Conservation (phyloP, 2,888 invertebrate genomes). For the Nemotelus nigrinus region DNA sequence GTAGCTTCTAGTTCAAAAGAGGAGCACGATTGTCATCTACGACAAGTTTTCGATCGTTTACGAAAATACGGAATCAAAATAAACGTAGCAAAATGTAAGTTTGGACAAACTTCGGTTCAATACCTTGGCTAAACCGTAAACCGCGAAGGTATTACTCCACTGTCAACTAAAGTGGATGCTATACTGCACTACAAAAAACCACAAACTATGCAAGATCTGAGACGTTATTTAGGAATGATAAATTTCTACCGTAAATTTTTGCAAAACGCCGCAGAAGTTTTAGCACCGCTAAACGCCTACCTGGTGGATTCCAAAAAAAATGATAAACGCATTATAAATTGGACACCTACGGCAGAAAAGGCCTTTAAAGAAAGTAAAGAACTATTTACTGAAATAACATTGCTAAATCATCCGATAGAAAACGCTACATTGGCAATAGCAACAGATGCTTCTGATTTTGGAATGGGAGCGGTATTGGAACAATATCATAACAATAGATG, state of each 20-base stretch:
- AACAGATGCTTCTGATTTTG: too few species aligned
- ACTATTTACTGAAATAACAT: too few species aligned
- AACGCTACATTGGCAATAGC: too few species aligned
- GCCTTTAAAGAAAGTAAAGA: too few species aligned
- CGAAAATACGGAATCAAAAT: neutral
- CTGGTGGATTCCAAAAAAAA: neutral
- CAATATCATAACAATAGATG: too few species aligned
- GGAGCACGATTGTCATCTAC: neutral
- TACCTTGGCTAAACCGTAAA: neutral
- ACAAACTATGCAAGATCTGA: neutral
- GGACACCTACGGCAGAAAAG: too few species aligned
- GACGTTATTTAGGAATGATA: conserved; percentile 7
- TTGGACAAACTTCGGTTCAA: neutral
- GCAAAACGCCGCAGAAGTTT: neutral
- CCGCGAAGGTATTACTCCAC: neutral
- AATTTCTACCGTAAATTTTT: conserved; percentile 25
- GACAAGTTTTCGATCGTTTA: neutral
- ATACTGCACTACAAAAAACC: neutral
- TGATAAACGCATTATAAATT: neutral
- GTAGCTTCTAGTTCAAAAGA: conserved; percentile 51
- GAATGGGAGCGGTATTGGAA: too few species aligned
- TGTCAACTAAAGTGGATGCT: neutral
- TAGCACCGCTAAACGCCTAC: neutral
- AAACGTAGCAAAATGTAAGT: conserved; percentile 1
- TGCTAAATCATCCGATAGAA: too few species aligned